Evolutionary conservation across 2,797 vertebrate genomes (phyloP).

Genomic region (Tenualosa ilisha): DNA sequence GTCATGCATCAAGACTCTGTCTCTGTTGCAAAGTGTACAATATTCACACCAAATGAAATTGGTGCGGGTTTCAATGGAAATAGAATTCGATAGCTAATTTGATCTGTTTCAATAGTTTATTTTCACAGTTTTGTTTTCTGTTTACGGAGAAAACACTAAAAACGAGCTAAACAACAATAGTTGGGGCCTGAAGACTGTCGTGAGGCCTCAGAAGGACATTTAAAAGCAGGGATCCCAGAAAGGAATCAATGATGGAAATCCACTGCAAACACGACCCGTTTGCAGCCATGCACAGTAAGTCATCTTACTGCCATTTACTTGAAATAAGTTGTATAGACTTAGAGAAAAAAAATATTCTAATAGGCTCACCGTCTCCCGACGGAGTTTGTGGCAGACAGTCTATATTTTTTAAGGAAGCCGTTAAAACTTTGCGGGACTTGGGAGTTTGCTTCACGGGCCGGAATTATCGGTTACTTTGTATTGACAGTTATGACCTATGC

Average conservation of each 20-base stretch:
- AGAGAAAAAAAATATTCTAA: neutral
- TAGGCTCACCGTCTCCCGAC: neutral
- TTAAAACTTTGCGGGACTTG: neutral
- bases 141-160: neutral
- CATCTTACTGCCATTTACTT: neutral
- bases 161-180: neutral
- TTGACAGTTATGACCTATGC: neutral
- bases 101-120: neutral
- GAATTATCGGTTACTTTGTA: neutral
- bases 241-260: constrained; percentile 90
- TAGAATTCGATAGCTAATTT: neutral
- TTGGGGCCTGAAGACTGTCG: neutral
- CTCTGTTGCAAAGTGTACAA: neutral
- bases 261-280: constrained; percentile 99
- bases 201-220: constrained; percentile 48
- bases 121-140: neutral
- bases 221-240: constrained; percentile 21
- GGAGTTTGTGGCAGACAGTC: neutral
- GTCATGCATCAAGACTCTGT: neutral
- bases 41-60: neutral
- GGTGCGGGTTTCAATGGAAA: neutral
- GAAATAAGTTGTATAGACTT: neutral
- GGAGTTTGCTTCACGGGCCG: neutral
- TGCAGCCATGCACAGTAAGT: constrained; percentile 99
- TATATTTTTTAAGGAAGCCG: neutral